Evolutionary conservation across 2,888 invertebrate genomes (phyloP), one percentile per base, ranked within the genome.

Genomic region (Eristalis arbustorum): DNA sequence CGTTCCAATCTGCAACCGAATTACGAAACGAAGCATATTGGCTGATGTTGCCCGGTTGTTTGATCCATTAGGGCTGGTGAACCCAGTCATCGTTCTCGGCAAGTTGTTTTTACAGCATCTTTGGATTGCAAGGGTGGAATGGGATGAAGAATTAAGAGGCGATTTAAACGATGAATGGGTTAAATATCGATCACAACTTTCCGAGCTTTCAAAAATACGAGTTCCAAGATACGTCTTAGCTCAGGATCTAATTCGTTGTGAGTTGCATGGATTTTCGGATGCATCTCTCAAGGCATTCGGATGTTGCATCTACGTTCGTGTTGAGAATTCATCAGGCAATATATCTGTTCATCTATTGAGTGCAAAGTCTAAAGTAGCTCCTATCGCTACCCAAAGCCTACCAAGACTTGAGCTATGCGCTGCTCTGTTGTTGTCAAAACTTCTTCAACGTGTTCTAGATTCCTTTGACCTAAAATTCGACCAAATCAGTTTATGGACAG

Each of bases 351-450:
- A 69, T 56, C 25, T 88, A 10, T 28, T 84, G 1, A 80, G 82
- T 34, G 75, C 84, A 6, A 89, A 88, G 64, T 89, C 88, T 4
- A 84, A 88, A 13, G 87, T 88, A 31, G 88, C 88, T 23, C 87
- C 87, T 14, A 73, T 88, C 6, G 84, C 83, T 10, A 81, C 81
- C 0, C 81, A 84, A 63, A 88, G 81, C 6, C 61, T 89, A 40
- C 85, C 88, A 37, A 76, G 79, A 23, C 67, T 88, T 8, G 88
- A 88, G 64, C 42, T 89, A 10, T 84, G 88, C 42, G 88, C 87
- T 23, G 75, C 80, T 3, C 67, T 88, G 2, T 64, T 88, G 13
- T 67, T 89, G 1, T 74, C 77, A 25, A 72, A 42, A 62, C 62
- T 76, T 25, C 63, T 76, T 25, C 37, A 22, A n/a, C 76, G 34